Evolutionary conservation across 2,797 vertebrate species (phyloP).

Genomic region (Sebastes vulpes): DNA sequence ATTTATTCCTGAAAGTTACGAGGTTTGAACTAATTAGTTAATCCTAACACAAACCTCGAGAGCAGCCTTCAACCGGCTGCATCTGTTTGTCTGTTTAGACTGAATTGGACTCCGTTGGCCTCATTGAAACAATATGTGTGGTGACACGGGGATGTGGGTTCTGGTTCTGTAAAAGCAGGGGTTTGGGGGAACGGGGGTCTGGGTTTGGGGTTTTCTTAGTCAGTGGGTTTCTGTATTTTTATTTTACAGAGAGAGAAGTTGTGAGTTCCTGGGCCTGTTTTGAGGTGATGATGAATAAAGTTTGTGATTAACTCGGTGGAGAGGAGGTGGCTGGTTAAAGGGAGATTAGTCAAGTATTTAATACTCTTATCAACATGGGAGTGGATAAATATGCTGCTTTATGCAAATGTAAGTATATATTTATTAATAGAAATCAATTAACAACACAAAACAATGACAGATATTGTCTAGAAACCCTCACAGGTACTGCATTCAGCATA

Average conservation of each 20-base stretch:
- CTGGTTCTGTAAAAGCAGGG: slow-evolving; percentile 40
- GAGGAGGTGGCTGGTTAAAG: neutral
- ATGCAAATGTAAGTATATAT: too few relatives aligned
- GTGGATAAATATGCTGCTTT: too few relatives aligned
- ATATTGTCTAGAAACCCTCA: too few relatives aligned
- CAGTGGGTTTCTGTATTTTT: neutral
- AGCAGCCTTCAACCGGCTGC: slow-evolving; percentile 5
- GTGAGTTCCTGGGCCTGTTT: slow-evolving; percentile 9
- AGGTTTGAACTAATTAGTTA: slow-evolving; percentile 4
- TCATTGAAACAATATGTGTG: slow-evolving; percentile 55
- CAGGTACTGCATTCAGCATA: too few relatives aligned
- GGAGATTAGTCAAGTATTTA: too few relatives aligned
- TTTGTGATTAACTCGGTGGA: neutral
- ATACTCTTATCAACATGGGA: too few relatives aligned
- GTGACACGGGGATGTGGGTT: slow-evolving; percentile 35
- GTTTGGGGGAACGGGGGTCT: slow-evolving; percentile 3
- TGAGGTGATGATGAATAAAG: neutral
- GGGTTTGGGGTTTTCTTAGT: slow-evolving; percentile 27
- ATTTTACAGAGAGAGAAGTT: neutral
- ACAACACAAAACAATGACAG: too few relatives aligned
- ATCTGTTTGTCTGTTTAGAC: slow-evolving; percentile 46
- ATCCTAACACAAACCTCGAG: slow-evolving; percentile 2
- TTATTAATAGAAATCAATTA: too few relatives aligned
- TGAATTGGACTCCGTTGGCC: neutral
- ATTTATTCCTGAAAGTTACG: slow-evolving; percentile 2